Percentiles rank a stretch among this genome's conserved stretches.
These are phyloP conservation scores for Pristionchus mayeri DNA, from an alignment of 2,888 invertebrate genomes.

Conservation along the genomic window DNA sequence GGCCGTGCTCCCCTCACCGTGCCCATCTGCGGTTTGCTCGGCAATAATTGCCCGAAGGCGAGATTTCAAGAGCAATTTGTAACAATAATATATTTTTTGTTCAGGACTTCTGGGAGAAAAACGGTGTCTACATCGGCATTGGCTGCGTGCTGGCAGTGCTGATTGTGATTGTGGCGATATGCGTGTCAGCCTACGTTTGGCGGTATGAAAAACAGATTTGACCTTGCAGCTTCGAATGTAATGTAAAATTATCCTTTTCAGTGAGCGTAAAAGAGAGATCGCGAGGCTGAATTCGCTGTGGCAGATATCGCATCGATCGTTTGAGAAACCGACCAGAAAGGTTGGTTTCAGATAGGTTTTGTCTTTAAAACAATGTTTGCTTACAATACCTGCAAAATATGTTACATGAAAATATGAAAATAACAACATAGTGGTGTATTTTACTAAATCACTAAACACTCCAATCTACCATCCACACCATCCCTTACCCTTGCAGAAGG, in stretches of 20 bases:
- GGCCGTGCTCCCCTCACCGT: conserved; percentile 5
- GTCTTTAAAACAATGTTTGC: too few species aligned
- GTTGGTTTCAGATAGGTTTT: not conserved
- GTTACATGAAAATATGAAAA: too few species aligned
- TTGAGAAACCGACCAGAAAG: conserved; percentile 35
- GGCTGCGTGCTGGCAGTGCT: not conserved
- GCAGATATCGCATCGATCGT: conserved; percentile 17
- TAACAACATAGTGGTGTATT: too few species aligned
- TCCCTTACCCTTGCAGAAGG: not conserved
- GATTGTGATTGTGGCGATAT: not conserved
- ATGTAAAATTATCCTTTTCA: not conserved
- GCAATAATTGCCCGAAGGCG: conserved; percentile 35
- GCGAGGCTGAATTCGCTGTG: conserved; percentile 44
- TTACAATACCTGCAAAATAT: too few species aligned
- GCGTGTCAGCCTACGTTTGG: not conserved
- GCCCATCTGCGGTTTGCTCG: conserved; percentile 46
- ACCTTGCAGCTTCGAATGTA: not conserved
- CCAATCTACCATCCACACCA: too few species aligned
- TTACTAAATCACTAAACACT: too few species aligned
- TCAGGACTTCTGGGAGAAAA: conserved; percentile 48
- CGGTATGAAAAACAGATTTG: not conserved
- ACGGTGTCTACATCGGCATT: conserved; percentile 41
- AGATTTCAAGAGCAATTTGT: not conserved
- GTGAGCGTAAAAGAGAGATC: conserved; percentile 32
- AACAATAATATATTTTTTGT: too few species aligned